Base-by-base conservation (phyloP, 2,888 invertebrate species). In the Drosophila colorata region DNA sequence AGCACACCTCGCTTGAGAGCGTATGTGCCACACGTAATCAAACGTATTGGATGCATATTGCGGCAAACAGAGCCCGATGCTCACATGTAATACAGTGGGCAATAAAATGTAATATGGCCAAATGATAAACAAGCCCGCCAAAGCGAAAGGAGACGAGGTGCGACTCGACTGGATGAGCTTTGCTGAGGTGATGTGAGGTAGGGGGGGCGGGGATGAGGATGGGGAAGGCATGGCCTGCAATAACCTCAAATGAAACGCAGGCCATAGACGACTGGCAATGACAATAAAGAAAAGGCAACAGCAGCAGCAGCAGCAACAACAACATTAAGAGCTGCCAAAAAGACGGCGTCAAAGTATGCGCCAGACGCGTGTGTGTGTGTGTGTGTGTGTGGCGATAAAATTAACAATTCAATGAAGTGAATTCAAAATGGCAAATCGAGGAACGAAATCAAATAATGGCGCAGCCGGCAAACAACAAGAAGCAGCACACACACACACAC, bases 381-480 rank as follows among this genome's bases (percentile, higher is more conserved):
- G 56, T 56, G 44, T 77, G 64, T 46, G 37, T 55, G 46, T 68
- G 78, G 66, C 83, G 69, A 88, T 84, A 86, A 84, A 84, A 88
- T 88, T 88, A 84, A 84, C 87, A 84, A 84, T 84, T 84, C 88
- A 84, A 86, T 84, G 84, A 84, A 84, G 80, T 87, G 86, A 84
- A 85, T 88, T 87, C 82, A 74, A 82, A 82, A 82, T 82, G 81
- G 85, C 84, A 81, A 87, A 80, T 87, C 85, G 87, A 85, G 86
- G 78, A 74, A 70, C 66, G 67, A 85, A 81, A 80, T 84, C 85
- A 85, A 80, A 69, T 74, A 84, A 65, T 60, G 78, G 74, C 60
- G 51, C 46, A 47, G 66, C 33, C 57, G 52, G 57, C 23, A 78
- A 66, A 57, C 53, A 67, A 72, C 60, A 74, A 43, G 41, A 37